phyloP scores from a whole-genome alignment of 2,797 vertebrate species.

The Gadopsis bispinosus region DNA sequence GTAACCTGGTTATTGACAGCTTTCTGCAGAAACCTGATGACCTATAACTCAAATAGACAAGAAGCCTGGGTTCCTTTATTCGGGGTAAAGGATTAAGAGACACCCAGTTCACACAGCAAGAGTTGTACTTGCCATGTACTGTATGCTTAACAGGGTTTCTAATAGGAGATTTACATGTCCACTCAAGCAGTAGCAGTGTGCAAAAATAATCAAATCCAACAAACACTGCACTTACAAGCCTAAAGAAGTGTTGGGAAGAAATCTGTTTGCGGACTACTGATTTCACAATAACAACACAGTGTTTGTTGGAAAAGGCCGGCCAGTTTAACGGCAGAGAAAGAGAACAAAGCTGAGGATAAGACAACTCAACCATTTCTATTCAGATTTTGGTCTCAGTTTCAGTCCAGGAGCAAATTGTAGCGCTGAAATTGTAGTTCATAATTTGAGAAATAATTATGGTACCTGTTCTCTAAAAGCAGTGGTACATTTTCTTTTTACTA shows the following conservation, averaged over 20 bases:
- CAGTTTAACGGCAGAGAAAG: conserved; percentile 6
- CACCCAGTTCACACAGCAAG: background rate
- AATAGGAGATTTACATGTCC: background rate
- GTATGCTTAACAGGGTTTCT: background rate
- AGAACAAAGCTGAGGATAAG: background rate
- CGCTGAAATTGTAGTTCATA: background rate
- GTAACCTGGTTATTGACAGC: conserved; percentile 8
- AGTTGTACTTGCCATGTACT: background rate
- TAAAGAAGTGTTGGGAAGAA: background rate
- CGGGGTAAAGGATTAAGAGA: background rate
- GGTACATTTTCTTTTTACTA: background rate
- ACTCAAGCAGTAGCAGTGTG: background rate
- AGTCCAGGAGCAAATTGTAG: background rate
- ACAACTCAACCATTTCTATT: background rate
- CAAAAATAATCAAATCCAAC: background rate
- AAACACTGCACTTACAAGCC: background rate
- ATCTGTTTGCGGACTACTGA: background rate
- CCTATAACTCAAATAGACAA: background rate
- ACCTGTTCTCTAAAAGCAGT: background rate
- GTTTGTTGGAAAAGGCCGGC: background rate
- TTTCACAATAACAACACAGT: background rate
- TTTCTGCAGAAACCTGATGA: background rate
- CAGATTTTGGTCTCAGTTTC: background rate
- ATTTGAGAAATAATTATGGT: background rate
- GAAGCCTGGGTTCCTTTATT: background rate